Evolutionary conservation across 2,888 invertebrate species (phyloP).

Genomic region (Cataglyphis altisquamis): DNA sequence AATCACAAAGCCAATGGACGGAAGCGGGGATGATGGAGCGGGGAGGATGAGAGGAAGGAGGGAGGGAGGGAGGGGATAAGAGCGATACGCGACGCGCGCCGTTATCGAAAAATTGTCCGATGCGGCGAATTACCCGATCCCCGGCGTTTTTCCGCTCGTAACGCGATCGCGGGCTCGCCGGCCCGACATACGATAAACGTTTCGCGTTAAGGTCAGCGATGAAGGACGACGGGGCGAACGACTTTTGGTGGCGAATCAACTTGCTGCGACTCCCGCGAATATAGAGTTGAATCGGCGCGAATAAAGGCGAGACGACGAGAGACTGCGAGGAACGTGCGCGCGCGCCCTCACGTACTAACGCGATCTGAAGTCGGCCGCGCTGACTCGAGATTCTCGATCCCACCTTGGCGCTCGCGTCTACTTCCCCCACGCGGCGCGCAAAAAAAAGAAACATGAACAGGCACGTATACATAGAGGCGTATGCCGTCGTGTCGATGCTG

Average conservation of each 20-base stretch:
- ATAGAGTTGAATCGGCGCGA: not conserved
- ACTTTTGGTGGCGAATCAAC: not conserved
- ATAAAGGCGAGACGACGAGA: conserved; percentile 9
- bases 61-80: not conserved
- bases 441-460: not conserved
- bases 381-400: not conserved
- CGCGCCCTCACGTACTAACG: conserved; percentile 82
- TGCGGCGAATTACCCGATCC: not conserved
- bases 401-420: not conserved
- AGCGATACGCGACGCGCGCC: not conserved
- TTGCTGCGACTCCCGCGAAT: not conserved
- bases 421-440: not conserved
- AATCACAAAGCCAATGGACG: not conserved
- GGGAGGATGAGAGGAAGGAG: not conserved
- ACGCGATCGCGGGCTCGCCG: not conserved
- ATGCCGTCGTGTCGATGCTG: not conserved
- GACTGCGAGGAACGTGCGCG: conserved; percentile 74
- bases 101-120: not conserved
- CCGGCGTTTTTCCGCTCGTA: not conserved
- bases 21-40: not conserved
- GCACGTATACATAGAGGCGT: not conserved
- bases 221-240: not conserved
- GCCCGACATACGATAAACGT: not conserved
- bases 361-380: conserved; percentile 76
- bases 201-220: not conserved